Evolutionary conservation across 2,888 invertebrate genomes (phyloP), one percentile per base, ranked within the genome.

Genomic region (Bugula neritina): DNA sequence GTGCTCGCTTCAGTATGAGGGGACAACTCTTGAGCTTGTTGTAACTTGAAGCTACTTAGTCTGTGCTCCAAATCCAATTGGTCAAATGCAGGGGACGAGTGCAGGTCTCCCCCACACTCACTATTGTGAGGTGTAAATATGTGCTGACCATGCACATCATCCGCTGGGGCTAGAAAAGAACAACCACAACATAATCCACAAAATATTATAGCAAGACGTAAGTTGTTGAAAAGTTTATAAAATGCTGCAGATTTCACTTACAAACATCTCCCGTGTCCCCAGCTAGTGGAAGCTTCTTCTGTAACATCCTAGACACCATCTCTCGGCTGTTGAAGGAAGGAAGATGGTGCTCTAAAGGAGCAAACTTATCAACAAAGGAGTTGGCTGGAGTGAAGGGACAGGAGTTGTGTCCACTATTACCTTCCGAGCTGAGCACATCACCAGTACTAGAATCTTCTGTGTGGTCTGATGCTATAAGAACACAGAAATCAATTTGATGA

Each of bases 271-370:
- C n/a, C 25, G 57, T 25, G 10, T 21, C 57, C 3, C 63, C 63
- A 63, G 27, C 27, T 13, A 85, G 75, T 27, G 81, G 79, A 3
- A 81, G 82, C 70, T 84, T 80, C 74, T 84, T 84, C 55, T 79
- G 79, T 69, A 83, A 81, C 21, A 85, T 84, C 73, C 81, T 82
- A 72, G 83, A 79, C 71, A 85, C 81, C 84, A 85, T 84, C 74
- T 85, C 85, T 1, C 84, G 80, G 71, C 79, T 84, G 76, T 85
- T 85, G 76, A 85, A 85, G 72, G 84, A 84, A 13, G 85, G 85
- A 17, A 85, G 78, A 52, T 76, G 74, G 17, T 74, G 74, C 13
- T 63, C 63, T 31, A 25, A 13, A 57, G 76, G 76, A 1, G 74
- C 72, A 52, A 73, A 72, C 21, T 71, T 69, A 25, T 77, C 77